Base-by-base conservation (phyloP, 1,140 invertebrate species). In the Bombus cullumanus region DNA sequence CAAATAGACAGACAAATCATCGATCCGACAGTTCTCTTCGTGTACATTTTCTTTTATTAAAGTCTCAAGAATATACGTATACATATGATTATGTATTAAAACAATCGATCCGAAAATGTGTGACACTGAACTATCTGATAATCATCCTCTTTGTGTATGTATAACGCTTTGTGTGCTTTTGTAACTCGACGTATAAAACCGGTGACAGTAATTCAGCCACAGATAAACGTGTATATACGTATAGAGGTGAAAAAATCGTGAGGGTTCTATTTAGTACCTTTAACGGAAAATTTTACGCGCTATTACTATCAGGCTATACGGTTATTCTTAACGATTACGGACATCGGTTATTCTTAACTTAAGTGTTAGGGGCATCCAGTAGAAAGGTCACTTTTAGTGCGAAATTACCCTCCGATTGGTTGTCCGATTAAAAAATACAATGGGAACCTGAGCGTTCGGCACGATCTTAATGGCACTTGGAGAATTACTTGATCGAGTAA, bases 391-490 rank as follows among this genome's bases (percentile, higher is more conserved):
- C 82, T 84, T 84, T 83, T 83, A 62, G 15, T 15, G 73, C 15
- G 47, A 57, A n/a, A 22, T 78, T 68, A 37, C 37, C 69, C 28
- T 75, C 75, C 22, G 68, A 77, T 88, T 43, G 68, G 77, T 81
- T 18, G 43, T 69, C 79, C 77, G 57, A 83, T 86, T 57, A 80
- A 86, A 86, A 80, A 41, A 89, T 83, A 80, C 37, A 37, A 76
- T 53, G 68, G 13, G n/a, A 57, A 88, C 69, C 81, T 89, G 77
- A 76, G 78, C 59, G 37, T 41, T 81, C 57, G 59, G 68, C 79
- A 80, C 62, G 82, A 85, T 88, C 75, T 81, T 83, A 89, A 89
- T 89, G 88, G 87, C 88, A 89, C 88, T 89, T 89, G 4, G 43
- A 86, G 74, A 68, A 83, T 86, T 22, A 39, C 12, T 28, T 10